Conservation (phyloP, 2,888 invertebrate genomes). For the Lathronympha strigana region DNA sequence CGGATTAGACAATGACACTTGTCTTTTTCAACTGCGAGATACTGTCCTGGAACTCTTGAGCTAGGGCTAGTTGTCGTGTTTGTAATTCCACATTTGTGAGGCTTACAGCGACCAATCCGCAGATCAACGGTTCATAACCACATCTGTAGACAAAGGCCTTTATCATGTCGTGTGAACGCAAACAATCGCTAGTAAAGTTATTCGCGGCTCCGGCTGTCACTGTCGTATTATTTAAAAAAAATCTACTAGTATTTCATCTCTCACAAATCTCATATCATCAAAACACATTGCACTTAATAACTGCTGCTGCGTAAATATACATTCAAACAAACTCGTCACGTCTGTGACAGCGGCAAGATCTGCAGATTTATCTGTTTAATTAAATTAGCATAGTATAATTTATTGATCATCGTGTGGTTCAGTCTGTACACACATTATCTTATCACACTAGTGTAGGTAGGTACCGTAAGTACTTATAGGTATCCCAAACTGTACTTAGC, state of each 20-base stretch:
- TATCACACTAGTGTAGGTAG: no score
- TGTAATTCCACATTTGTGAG: no score
- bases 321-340: conserved; percentile 10
- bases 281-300: conserved; percentile 6
- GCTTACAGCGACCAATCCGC: no score
- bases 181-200: conserved; percentile 15
- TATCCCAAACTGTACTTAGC: no score
- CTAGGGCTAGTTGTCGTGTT: no score
- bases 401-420: neutral
- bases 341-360: neutral
- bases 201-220: conserved; percentile 2
- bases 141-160: conserved; percentile 5
- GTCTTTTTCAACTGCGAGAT: no score
- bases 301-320: conserved; percentile 4
- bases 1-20: no score
- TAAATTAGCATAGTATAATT: conserved; percentile 16
- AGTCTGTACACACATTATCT: no score
- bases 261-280: neutral
- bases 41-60: no score
- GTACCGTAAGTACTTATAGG: no score
- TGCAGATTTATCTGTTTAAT: conserved; percentile 21
- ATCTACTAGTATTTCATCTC: neutral
- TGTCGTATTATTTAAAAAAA: no score
- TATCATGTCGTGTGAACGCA: no score
- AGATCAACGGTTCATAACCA: neutral